Percentiles rank a stretch among this genome's conserved stretches.
Evolutionary conservation across 2,888 invertebrate genomes (phyloP).

Genomic region (Hyles lineata): DNA sequence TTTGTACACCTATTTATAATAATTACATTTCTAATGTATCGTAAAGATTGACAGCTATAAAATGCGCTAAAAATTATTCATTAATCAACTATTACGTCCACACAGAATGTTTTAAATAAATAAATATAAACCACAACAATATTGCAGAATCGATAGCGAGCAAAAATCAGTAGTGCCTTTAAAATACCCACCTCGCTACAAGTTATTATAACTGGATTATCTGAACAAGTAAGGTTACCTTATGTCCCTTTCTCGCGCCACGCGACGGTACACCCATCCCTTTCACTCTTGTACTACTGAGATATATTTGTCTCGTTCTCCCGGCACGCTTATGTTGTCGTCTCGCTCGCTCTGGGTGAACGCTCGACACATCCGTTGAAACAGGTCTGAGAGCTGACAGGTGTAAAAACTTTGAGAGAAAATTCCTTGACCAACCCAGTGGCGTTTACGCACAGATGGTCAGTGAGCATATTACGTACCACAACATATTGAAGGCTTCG

Average conservation of each 20-base stretch:
- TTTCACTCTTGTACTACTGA: constrained; percentile 30
- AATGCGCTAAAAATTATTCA: too few relatives aligned
- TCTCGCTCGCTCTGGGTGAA: constrained; percentile 67
- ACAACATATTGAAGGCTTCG: neutral
- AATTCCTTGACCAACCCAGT: constrained; percentile 65
- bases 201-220: constrained; percentile 72
- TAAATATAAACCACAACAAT: constrained; percentile 4
- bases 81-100: neutral
- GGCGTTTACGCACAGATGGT: constrained; percentile 44
- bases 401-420: constrained; percentile 67
- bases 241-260: constrained; percentile 62
- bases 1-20: too few relatives aligned
- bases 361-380: constrained; percentile 72
- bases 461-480: constrained; percentile 22
- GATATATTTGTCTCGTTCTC: constrained; percentile 40
- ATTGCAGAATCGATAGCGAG: constrained; percentile 22
- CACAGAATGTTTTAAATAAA: neutral
- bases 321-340: constrained; percentile 61
- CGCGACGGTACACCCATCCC: constrained; percentile 59
- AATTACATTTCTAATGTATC: too few relatives aligned
- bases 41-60: too few relatives aligned
- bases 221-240: constrained; percentile 38
- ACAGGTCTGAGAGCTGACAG: constrained; percentile 72
- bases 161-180: constrained; percentile 44
- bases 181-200: constrained; percentile 48